Evolutionary conservation across 1,140 invertebrate species (phyloP), one percentile per base, ranked within the genome.

Genomic region (Drosophila leontia): DNA sequence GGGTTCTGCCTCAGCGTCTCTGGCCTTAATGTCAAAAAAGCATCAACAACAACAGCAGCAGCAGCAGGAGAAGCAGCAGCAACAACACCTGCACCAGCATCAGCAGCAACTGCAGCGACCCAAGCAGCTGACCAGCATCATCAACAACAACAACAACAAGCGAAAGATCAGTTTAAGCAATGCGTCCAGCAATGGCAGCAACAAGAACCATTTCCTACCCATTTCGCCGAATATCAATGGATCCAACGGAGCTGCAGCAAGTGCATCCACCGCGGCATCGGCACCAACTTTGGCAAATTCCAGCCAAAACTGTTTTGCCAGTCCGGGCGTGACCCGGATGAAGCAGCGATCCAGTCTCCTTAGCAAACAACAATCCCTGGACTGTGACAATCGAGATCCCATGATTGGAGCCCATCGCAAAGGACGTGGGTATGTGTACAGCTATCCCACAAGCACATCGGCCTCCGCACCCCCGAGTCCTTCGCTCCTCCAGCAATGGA

Each of bases 191-290:
- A 91, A 91, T 56, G 96, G 78, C 94, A 96, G 44, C 70, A 88
- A 88, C 68, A 95, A 96, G 82, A 96, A 96, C 86, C 91, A 97
- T 95, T 98, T 98, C 86, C 96, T 96, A 7, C 96, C 96, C 0
- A 97, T 97, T 78, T 97, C 96, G 29, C 96, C 96, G 12, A 86
- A 82, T 32, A 91, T 67, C 9, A 86, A 75, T 9, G 62, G 62
- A 4, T 65, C 67, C 29, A 74, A 58, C 51, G 64, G 60, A 94
- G 94, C 44, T 39, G 72, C 94, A 95, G 34, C 70, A 35, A 48
- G 61, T 95, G 95, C 82, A 95, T 95, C 90, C 97, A 97, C 88
- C 96, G 3, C 55, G 26, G 47, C 47, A 32, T 55, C 51, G 32
- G 35, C 60, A 95, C 94, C 63, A 9, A 93, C 79, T 77, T 82